These are phyloP conservation scores for Lithobates pipiens DNA, from an alignment of 2,797 vertebrate species.

Conservation along the genomic window DNA sequence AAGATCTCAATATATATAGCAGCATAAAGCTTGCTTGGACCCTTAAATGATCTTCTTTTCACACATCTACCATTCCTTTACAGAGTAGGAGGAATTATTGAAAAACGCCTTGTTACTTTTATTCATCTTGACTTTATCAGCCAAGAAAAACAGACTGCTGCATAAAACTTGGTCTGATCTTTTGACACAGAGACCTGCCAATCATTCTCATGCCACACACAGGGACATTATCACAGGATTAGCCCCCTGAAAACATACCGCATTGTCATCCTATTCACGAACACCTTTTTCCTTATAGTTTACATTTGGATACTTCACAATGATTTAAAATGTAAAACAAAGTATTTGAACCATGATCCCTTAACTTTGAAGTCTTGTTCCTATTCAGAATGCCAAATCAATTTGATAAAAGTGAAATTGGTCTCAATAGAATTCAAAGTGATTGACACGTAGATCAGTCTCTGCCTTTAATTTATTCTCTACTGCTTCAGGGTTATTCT, in stretches of 20 bases:
- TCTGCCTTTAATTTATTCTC: background rate
- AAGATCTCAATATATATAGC: no score
- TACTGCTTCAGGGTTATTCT: constrained; percentile 5
- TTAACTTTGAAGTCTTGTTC: background rate
- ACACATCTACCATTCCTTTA: no score
- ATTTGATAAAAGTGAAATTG: constrained; percentile 1
- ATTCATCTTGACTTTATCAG: background rate
- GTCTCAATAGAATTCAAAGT: background rate
- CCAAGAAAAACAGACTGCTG: background rate
- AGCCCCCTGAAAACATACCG: background rate
- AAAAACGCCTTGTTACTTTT: no score
- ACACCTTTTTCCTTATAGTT: background rate
- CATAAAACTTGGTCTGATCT: background rate
- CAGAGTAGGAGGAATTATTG: no score
- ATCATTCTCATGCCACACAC: no score
- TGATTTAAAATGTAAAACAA: background rate
- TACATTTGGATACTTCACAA: background rate
- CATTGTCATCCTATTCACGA: background rate
- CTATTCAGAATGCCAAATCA: background rate
- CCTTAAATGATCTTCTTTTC: no score
- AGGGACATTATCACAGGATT: no score
- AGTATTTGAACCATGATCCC: background rate
- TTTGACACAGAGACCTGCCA: background rate
- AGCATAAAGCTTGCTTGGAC: no score
- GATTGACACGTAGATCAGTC: background rate